These are phyloP conservation scores for Coenobita brevimanus DNA, from an alignment of 1,140 invertebrate genomes.

Conservation along the genomic window DNA sequence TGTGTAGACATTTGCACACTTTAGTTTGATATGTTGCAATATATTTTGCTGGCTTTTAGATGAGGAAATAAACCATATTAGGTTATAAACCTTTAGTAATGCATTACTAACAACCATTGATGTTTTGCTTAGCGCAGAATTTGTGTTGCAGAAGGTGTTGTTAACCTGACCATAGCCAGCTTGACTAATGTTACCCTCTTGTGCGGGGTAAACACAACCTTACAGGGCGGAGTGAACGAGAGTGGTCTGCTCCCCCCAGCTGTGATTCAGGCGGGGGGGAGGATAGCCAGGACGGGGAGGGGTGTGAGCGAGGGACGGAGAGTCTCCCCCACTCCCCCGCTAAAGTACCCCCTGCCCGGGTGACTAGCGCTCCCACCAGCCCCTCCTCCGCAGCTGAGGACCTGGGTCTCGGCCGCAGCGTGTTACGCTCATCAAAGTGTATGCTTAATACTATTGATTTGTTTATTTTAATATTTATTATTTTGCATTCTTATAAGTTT, in stretches of 20 bases:
- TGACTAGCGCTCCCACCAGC: slow-evolving; percentile 60
- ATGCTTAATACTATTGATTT: slow-evolving; percentile 50
- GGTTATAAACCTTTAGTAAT: too few relatives aligned
- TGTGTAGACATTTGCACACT: too few relatives aligned
- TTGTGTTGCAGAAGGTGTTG: too few relatives aligned
- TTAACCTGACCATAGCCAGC: too few relatives aligned
- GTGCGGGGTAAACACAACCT: slow-evolving; percentile 42
- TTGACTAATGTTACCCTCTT: slow-evolving; percentile 44
- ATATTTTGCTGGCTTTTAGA: too few relatives aligned
- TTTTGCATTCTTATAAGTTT: not conserved
- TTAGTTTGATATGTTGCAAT: too few relatives aligned
- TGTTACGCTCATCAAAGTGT: slow-evolving; percentile 63
- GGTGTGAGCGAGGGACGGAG: slow-evolving; percentile 38
- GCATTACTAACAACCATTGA: too few relatives aligned
- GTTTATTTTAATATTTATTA: slow-evolving; percentile 10
- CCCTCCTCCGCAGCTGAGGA: slow-evolving; percentile 50
- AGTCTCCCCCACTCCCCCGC: slow-evolving; percentile 59
- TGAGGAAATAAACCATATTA: too few relatives aligned
- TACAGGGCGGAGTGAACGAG: slow-evolving; percentile 59
- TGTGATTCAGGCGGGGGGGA: slow-evolving; percentile 37
- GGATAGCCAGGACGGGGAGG: not conserved
- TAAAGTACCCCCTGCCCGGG: slow-evolving; percentile 41
- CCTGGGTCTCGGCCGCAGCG: slow-evolving; percentile 57
- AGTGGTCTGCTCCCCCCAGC: slow-evolving; percentile 62
- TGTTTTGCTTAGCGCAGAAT: too few relatives aligned